These are phyloP conservation scores for Lepidurus packardi DNA, from an alignment of 1,140 invertebrate genomes.

Conservation along the genomic window DNA sequence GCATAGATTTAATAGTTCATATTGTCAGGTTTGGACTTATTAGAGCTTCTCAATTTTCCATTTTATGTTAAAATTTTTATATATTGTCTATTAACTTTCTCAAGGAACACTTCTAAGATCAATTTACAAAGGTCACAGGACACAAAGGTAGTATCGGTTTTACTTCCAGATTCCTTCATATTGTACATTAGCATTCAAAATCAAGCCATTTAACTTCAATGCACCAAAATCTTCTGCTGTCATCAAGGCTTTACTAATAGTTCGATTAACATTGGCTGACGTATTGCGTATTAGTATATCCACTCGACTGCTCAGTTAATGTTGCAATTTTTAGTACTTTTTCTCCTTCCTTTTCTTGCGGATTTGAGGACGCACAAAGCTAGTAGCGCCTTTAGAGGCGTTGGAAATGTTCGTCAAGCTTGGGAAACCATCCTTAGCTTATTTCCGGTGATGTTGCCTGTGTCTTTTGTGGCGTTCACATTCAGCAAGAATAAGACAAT, in stretches of 20 bases:
- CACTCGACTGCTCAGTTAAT: neutral
- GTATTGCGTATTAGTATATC: too few relatives aligned
- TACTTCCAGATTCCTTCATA: too few relatives aligned
- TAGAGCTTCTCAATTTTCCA: neutral
- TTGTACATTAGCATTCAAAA: too few relatives aligned
- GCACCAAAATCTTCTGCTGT: too few relatives aligned
- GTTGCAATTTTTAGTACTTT: neutral
- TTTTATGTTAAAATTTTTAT: neutral
- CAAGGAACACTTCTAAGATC: too few relatives aligned
- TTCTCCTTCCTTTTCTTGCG: neutral
- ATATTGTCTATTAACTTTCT: neutral
- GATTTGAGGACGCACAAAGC: neutral
- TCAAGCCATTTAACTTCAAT: too few relatives aligned
- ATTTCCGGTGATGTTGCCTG: neutral
- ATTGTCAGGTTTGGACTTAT: neutral
- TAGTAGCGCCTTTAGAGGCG: neutral
- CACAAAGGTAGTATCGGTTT: too few relatives aligned
- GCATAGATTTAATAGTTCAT: too few relatives aligned
- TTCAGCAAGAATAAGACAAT: slow-evolving; percentile 2
- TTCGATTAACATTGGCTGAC: too few relatives aligned
- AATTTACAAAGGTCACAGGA: too few relatives aligned
- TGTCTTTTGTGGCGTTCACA: neutral
- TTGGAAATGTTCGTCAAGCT: slow-evolving; percentile 10
- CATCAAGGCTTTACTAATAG: too few relatives aligned
- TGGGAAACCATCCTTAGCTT: slow-evolving; percentile 10